Percentiles rank a stretch among this genome's conserved stretches.
phyloP scores from a whole-genome alignment of 2,888 invertebrate species.

The Phyto melanocephala region DNA sequence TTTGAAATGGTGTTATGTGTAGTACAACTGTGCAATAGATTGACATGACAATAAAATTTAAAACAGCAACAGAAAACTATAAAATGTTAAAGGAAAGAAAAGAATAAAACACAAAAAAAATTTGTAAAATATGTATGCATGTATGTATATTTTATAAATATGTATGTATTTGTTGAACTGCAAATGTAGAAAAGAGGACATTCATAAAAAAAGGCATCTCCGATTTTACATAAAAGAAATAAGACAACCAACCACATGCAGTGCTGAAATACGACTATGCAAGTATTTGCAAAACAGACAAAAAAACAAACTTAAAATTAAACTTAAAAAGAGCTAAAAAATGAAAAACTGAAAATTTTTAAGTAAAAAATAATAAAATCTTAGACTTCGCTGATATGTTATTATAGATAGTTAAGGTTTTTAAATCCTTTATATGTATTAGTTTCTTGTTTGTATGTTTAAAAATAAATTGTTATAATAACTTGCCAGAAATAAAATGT shows the following conservation, averaged over 20 bases:
- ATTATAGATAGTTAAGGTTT: too few relatives aligned
- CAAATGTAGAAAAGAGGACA: constrained; percentile 19
- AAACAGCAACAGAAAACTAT: constrained; percentile 45
- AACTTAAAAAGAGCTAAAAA: neutral
- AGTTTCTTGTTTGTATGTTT: too few relatives aligned
- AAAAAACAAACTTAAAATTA: neutral
- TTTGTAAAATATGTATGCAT: neutral
- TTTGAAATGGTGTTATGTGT: neutral
- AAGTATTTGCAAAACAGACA: neutral
- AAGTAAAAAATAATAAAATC: neutral
- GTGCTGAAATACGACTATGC: neutral
- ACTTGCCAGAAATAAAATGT: too few relatives aligned
- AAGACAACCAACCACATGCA: constrained; percentile 29
- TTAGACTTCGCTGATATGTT: too few relatives aligned
- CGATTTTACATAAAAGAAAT: neutral
- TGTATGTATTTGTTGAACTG: constrained; percentile 17
- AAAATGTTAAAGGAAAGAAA: constrained; percentile 22
- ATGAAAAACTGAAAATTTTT: neutral
- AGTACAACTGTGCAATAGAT: neutral
- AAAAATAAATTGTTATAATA: too few relatives aligned
- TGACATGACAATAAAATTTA: constrained; percentile 60
- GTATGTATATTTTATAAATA: too few relatives aligned
- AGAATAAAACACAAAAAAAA: neutral
- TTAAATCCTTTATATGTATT: too few relatives aligned
- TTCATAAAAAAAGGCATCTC: constrained; percentile 5